phyloP scores from a whole-genome alignment of 2,888 invertebrate genomes.

The Agrotis segetum region DNA sequence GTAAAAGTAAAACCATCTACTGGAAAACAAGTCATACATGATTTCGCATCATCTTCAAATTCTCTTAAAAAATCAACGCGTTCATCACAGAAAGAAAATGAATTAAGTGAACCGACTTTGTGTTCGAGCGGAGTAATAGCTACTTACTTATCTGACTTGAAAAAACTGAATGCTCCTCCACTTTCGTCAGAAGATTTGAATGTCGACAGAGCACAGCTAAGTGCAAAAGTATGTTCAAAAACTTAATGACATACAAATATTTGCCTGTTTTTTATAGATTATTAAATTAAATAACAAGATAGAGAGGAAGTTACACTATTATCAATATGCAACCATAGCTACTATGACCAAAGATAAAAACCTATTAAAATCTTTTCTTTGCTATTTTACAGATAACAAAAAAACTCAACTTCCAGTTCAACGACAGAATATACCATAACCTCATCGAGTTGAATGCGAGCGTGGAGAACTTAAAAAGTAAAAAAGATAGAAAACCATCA shows the following conservation, averaged over 20 bases:
- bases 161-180: constrained; percentile 70
- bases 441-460: constrained; percentile 86
- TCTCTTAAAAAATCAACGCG: constrained; percentile 44
- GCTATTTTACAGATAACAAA: constrained; percentile 82
- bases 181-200: constrained; percentile 71
- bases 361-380: not conserved
- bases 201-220: constrained; percentile 72
- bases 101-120: constrained; percentile 77
- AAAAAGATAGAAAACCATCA: constrained; percentile 71
- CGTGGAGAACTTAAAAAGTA: constrained; percentile 73
- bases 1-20: constrained; percentile 70
- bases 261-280: too few relatives aligned
- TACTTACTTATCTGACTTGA: constrained; percentile 79
- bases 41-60: constrained; percentile 72
- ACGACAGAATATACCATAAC: constrained; percentile 86
- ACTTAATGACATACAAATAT: too few relatives aligned
- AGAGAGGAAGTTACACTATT: not conserved
- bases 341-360: not conserved
- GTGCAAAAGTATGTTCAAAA: constrained; percentile 75
- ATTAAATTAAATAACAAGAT: not conserved
- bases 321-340: not conserved
- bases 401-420: constrained; percentile 86
- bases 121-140: constrained; percentile 85
- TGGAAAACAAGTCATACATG: constrained; percentile 70
- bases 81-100: constrained; percentile 70